Conservation (phyloP, 1,140 invertebrate species). For the Capitella teleta region DNA sequence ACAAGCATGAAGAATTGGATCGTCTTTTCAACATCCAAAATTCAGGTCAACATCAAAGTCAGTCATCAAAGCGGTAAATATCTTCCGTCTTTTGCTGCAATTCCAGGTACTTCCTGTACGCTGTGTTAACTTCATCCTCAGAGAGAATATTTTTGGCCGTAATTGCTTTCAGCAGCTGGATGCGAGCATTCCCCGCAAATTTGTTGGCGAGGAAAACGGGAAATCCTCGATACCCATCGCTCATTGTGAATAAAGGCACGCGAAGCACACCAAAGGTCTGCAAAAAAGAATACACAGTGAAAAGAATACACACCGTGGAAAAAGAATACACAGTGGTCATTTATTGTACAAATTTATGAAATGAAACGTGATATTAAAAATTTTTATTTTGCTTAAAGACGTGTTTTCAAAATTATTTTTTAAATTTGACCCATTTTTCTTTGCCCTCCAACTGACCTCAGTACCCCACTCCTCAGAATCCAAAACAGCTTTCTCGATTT, state of each 20-base stretch:
- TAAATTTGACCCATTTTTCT: not conserved
- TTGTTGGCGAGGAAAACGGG: slow-evolving; percentile 46
- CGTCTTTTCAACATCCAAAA: no score
- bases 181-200: slow-evolving; percentile 45
- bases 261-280: slow-evolving; percentile 44
- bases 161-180: slow-evolving; percentile 30
- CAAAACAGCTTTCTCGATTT: slow-evolving; percentile 35
- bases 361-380: slow-evolving; percentile 7
- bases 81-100: no score
- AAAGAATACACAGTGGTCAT: not conserved
- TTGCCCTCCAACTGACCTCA: slow-evolving; percentile 30
- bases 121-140: no score
- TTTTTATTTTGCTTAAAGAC: not conserved
- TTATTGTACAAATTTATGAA: slow-evolving; percentile 11
- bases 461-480: slow-evolving; percentile 42
- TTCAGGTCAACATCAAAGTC: no score
- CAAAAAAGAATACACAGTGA: slow-evolving; percentile 9
- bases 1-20: no score
- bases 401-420: not conserved
- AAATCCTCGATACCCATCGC: slow-evolving; percentile 45
- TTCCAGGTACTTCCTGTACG: no score
- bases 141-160: no score
- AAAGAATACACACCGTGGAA: not conserved
- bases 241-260: slow-evolving; percentile 47
- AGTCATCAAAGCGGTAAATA: no score